A percentile compares a stretch with the other conserved stretches of the same genome.
phyloP scores from a whole-genome alignment of 37 sponge, comb jelly and placozoan species.

The Aphrocallistes beatrix region DNA sequence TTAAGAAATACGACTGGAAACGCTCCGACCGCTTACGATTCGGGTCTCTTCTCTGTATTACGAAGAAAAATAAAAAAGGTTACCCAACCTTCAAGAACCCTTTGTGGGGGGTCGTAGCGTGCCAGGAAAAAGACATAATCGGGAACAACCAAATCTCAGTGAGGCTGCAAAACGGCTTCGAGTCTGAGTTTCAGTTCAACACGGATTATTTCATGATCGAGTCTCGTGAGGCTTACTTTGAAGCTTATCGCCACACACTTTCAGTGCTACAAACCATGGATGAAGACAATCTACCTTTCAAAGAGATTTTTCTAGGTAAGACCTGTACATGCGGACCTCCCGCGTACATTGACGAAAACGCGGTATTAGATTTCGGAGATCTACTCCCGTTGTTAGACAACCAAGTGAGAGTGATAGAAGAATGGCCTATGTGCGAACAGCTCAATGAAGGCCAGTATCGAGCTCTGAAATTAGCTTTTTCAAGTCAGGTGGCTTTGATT shows the following conservation, averaged over 20 bases:
- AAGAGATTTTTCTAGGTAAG: not conserved
- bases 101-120: slow-evolving; percentile 53
- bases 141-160: not conserved
- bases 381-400: not conserved
- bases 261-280: slow-evolving; percentile 32
- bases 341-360: not conserved
- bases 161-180: not conserved
- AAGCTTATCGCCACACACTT: slow-evolving; percentile 73
- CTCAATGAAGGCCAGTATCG: slow-evolving; percentile 53
- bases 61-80: slow-evolving; percentile 39
- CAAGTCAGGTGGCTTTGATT: slow-evolving; percentile 61
- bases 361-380: not conserved
- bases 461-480: slow-evolving; percentile 55
- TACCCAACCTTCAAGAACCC: slow-evolving; percentile 22
- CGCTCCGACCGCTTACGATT: slow-evolving; percentile 56
- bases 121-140: slow-evolving; percentile 32
- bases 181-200: not conserved
- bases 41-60: slow-evolving; percentile 74
- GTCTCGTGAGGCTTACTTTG: slow-evolving; percentile 71
- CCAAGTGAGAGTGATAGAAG: not conserved
- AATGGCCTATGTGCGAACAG: not conserved
- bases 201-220: slow-evolving; percentile 52
- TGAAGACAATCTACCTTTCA: not conserved
- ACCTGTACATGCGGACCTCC: not conserved
- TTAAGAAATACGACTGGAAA: slow-evolving; percentile 43